These are phyloP conservation scores for Scrobipalpa costella DNA, from an alignment of 2,888 invertebrate genomes.

Conservation along the genomic window DNA sequence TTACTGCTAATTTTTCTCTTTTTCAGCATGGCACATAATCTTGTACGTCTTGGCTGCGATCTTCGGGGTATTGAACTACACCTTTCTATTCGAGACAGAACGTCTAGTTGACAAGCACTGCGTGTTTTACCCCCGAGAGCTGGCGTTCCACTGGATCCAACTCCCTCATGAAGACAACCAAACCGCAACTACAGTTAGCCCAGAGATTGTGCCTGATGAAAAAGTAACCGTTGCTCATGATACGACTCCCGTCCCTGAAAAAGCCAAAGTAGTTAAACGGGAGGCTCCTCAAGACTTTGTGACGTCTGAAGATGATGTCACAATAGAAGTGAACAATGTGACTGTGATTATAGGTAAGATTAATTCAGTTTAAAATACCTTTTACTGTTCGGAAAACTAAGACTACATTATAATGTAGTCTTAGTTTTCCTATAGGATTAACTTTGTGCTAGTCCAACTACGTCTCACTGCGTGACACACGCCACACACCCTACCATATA, in stretches of 20 bases:
- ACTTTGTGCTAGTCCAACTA: too few species aligned
- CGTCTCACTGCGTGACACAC: too few species aligned
- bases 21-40: slow-evolving; percentile 66
- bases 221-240: slow-evolving; percentile 41
- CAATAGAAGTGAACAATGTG: slow-evolving; percentile 39
- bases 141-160: slow-evolving; percentile 57
- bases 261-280: slow-evolving; percentile 43
- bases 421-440: too few species aligned
- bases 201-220: not conserved
- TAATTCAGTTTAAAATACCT: not conserved
- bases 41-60: slow-evolving; percentile 60
- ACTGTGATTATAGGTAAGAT: slow-evolving; percentile 48
- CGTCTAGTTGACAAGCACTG: slow-evolving; percentile 61
- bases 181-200: not conserved
- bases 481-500: too few species aligned
- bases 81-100: slow-evolving; percentile 66
- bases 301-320: slow-evolving; percentile 32
- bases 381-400: too few species aligned
- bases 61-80: slow-evolving; percentile 65
- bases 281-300: slow-evolving; percentile 36
- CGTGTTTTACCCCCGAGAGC: slow-evolving; percentile 56
- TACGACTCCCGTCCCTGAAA: slow-evolving; percentile 33
- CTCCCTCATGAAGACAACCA: slow-evolving; percentile 34
- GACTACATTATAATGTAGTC: too few species aligned
- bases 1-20: slow-evolving; percentile 1